Conservation (phyloP, 1,140 invertebrate genomes). For the Drosophila sucinea region DNA sequence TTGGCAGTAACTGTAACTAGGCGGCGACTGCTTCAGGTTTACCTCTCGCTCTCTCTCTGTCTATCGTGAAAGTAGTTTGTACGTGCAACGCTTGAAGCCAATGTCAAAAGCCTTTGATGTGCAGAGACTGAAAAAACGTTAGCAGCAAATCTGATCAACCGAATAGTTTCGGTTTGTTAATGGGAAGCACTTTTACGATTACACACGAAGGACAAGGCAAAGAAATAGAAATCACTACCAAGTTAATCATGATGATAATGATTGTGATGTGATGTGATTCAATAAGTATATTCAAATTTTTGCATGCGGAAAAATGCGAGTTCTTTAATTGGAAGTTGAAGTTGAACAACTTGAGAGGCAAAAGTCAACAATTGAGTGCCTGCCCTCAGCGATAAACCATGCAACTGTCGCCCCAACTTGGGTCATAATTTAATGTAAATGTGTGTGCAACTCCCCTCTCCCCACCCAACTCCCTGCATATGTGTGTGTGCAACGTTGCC, state of each 20-base stretch:
- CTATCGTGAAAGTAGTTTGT: not conserved
- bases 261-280: not conserved
- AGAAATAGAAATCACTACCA: not conserved
- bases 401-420: slow-evolving; percentile 82
- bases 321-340: slow-evolving; percentile 53
- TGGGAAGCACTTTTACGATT: slow-evolving; percentile 21
- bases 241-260: not conserved
- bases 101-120: slow-evolving; percentile 36
- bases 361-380: slow-evolving; percentile 75
- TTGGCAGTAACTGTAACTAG: slow-evolving; percentile 62
- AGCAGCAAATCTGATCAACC: slow-evolving; percentile 10
- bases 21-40: slow-evolving; percentile 29
- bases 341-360: slow-evolving; percentile 56
- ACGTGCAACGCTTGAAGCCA: slow-evolving; percentile 55
- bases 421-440: slow-evolving; percentile 72
- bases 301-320: slow-evolving; percentile 21
- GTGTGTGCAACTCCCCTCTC: slow-evolving; percentile 5
- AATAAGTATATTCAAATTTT: not conserved
- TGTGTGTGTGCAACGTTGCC: slow-evolving; percentile 41
- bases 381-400: slow-evolving; percentile 73
- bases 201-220: not conserved
- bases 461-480: not conserved
- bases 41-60: slow-evolving; percentile 33
- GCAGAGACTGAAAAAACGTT: slow-evolving; percentile 39
- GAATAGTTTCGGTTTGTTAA: not conserved